These are phyloP conservation scores for Phengaris arion DNA, from an alignment of 2,888 invertebrate species.

Conservation along the genomic window DNA sequence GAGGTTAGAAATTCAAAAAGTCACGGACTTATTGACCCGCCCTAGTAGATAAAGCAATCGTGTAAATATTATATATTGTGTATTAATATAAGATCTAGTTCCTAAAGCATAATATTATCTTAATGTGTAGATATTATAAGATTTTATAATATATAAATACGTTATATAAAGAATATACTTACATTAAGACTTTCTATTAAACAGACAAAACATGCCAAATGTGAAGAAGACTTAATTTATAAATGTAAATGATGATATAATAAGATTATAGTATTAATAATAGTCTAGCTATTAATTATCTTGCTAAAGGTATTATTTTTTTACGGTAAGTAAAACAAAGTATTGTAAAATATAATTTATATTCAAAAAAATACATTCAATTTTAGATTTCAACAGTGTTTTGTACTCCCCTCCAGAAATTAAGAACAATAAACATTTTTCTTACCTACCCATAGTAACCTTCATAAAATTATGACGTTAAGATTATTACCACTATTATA, in stretches of 20 bases:
- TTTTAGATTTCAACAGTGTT: background rate
- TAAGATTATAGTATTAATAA: background rate
- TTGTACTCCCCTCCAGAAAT: background rate
- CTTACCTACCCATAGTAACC: too few species aligned
- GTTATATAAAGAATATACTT: background rate
- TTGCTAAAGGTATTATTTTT: constrained; percentile 24
- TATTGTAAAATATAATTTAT: constrained; percentile 25
- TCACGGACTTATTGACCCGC: too few species aligned
- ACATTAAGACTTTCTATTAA: background rate
- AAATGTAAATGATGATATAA: background rate
- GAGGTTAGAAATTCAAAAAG: too few species aligned
- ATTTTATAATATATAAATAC: too few species aligned
- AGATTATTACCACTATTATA: too few species aligned
- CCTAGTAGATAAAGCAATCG: too few species aligned
- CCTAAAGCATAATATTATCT: too few species aligned
- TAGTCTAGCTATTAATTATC: background rate
- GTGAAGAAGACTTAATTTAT: background rate
- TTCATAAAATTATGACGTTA: too few species aligned
- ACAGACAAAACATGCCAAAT: background rate
- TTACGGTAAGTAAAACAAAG: constrained; percentile 23
- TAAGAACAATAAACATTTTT: too few species aligned
- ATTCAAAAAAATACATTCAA: constrained; percentile 20
- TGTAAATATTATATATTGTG: too few species aligned
- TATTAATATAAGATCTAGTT: too few species aligned
- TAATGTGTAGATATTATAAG: too few species aligned